Evolutionary conservation across 2,797 vertebrate genomes (phyloP).

Genomic region (Anguilla marmorata): DNA sequence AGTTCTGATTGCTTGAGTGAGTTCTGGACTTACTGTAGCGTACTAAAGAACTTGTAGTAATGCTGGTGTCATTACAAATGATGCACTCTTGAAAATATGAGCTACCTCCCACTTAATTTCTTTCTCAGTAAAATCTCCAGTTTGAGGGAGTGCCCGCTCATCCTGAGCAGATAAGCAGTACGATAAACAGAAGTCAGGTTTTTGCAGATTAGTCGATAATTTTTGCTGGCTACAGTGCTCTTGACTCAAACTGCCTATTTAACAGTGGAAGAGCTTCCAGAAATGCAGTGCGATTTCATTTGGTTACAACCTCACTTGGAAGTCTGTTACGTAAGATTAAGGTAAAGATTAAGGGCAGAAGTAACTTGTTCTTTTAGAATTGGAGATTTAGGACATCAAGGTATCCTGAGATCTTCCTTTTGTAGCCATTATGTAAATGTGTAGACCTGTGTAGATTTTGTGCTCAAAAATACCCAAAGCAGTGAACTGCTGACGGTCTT

Average conservation of each 20-base stretch:
- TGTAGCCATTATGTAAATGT: neutral
- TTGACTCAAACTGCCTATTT: neutral
- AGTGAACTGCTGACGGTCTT: neutral
- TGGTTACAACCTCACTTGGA: neutral
- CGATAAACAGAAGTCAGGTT: neutral
- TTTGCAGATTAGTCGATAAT: neutral
- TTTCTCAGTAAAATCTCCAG: neutral
- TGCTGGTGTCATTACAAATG: neutral
- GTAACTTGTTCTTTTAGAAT: neutral
- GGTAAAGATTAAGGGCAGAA: constrained; percentile 8
- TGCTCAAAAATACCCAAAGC: neutral
- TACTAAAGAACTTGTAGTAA: neutral
- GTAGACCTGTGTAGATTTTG: neutral
- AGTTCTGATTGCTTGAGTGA: neutral
- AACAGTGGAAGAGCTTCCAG: neutral
- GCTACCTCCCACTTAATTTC: neutral
- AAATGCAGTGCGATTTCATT: neutral
- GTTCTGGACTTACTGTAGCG: neutral
- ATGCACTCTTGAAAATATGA: neutral
- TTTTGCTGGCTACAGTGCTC: neutral
- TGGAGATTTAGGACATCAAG: neutral
- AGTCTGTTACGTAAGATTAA: neutral
- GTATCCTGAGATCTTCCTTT: neutral
- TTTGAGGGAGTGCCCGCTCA: neutral
- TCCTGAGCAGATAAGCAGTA: neutral